Evolutionary conservation across 2,113 vertebrate genomes (phyloP), one percentile per base, ranked within the genome.

Genomic region (Gobiocypris rarus): DNA sequence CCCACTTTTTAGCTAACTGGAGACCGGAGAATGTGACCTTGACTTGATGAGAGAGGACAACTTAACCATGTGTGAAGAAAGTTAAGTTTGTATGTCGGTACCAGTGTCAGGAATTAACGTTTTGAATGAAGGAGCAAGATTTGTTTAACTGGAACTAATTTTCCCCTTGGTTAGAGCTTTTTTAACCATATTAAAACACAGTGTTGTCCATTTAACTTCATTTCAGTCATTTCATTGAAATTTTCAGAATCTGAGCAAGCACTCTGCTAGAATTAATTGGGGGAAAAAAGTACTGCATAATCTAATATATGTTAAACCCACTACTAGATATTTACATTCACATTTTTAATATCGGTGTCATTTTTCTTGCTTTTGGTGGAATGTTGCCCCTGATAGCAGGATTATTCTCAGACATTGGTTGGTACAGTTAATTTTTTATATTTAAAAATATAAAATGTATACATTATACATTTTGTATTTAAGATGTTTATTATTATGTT

Each of bases 21-120:
- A 31, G 26, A 31, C 45, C 38, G 31, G 54, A 74, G 28, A 31
- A 28, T 50, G 50, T 85, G 86, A 80, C 83, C 84, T 83, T 19
- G 4, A 24, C 69, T 84, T 84, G 48, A 65, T 67, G 69, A 15
- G 34, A 63, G 9, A 77, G 31, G 17, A 74, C 67, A 84, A 74
- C 67, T 63, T 70, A 80, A 63, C 67, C 71, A 9, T 48, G 75
- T 63, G 22, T 69, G 43, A 52, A 52, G 73, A 75, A 31, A 11
- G 73, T 52, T 45, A 45, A 48, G 69, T 73, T 24, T 73, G 41
- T 71, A 10, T 73, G 69, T 73, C 11, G 45, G n/a, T 7, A 73
- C 41, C n/a, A 6, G 69, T 73, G 41, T 73, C 41, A 45, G 38
- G 41, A 45, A n/a, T 24, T 24, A 24, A 8, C 10, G 0, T 45